These are phyloP conservation scores for Lacerta bilineata DNA, from an alignment of 2,797 vertebrate species.

Conservation along the genomic window DNA sequence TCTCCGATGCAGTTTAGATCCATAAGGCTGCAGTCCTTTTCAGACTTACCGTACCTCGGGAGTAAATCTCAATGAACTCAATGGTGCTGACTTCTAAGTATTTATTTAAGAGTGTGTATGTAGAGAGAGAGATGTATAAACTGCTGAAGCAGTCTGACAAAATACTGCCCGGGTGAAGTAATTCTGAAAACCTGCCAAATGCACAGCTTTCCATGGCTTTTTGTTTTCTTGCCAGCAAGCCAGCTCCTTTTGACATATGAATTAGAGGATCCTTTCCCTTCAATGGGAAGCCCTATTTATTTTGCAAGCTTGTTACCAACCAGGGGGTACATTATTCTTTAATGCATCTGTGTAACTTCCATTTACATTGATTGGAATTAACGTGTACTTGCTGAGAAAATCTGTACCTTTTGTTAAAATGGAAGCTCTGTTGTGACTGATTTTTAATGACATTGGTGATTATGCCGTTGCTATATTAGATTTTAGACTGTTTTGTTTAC, in stretches of 20 bases:
- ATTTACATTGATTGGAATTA: slow-evolving; percentile 69
- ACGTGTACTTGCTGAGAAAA: slow-evolving; percentile 52
- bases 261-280: slow-evolving; percentile 54
- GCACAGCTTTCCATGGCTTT: slow-evolving; percentile 33
- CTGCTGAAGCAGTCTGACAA: not conserved
- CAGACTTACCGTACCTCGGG: no score
- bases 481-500: slow-evolving; percentile 44
- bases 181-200: slow-evolving; percentile 31
- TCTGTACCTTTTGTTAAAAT: slow-evolving; percentile 61
- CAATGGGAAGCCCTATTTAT: slow-evolving; percentile 57
- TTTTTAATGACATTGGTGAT: slow-evolving; percentile 50
- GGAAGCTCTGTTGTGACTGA: slow-evolving; percentile 35
- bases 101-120: no score
- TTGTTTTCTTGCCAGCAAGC: slow-evolving; percentile 48
- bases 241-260: slow-evolving; percentile 60
- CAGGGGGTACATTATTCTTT: slow-evolving; percentile 63
- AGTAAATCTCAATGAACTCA: not conserved
- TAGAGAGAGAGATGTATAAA: not conserved
- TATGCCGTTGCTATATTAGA: slow-evolving; percentile 24
- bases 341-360: slow-evolving; percentile 70
- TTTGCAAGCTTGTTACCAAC: slow-evolving; percentile 59
- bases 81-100: slow-evolving; percentile 1
- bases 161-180: not conserved
- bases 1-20: slow-evolving; percentile 29
- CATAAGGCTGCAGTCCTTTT: no score